Percentiles rank a stretch among this genome's conserved stretches.
Evolutionary conservation across 2,888 invertebrate species (phyloP).

Genomic region (Dryomyza anilis): DNA sequence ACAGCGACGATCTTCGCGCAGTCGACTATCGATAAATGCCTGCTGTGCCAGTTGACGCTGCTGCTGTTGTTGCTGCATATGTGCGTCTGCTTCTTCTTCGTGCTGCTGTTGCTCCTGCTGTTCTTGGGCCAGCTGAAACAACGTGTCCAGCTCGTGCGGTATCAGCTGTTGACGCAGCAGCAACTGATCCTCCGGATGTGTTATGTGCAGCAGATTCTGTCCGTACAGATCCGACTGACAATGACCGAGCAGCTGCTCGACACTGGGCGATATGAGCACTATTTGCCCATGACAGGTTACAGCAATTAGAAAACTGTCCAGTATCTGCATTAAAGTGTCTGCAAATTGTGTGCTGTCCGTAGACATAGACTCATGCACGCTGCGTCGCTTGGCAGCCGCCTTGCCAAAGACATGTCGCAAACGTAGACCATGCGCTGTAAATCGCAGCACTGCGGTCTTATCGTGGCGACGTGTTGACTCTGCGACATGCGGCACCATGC

Average conservation of each 20-base stretch:
- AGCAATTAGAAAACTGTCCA: constrained; percentile 81
- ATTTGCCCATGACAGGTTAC: constrained; percentile 82
- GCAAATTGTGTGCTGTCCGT: constrained; percentile 59
- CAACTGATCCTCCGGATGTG: constrained; percentile 78
- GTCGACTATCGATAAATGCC: constrained; percentile 52
- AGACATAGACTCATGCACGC: neutral
- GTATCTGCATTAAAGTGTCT: constrained; percentile 68
- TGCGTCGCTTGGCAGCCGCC: constrained; percentile 34
- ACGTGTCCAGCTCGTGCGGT: constrained; percentile 61
- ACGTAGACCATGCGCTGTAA: constrained; percentile 84
- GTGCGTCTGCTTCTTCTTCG: constrained; percentile 33
- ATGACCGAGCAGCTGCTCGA: constrained; percentile 86
- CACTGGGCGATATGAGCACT: constrained; percentile 82
- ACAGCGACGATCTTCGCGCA: constrained; percentile 64
- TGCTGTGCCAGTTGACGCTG: constrained; percentile 45
- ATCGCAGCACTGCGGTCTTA: constrained; percentile 86
- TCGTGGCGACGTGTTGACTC: constrained; percentile 83
- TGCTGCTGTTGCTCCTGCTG: constrained; percentile 62
- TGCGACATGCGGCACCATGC: constrained; percentile 80
- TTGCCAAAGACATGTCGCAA: constrained; percentile 69
- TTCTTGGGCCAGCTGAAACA: constrained; percentile 42
- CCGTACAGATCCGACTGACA: constrained; percentile 84
- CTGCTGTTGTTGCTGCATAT: too few relatives aligned
- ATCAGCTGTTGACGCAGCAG: constrained; percentile 71
- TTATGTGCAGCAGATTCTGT: constrained; percentile 79